phyloP scores from a whole-genome alignment of 2,113 vertebrate species.

The Rhinolophus ferrumequinum region DNA sequence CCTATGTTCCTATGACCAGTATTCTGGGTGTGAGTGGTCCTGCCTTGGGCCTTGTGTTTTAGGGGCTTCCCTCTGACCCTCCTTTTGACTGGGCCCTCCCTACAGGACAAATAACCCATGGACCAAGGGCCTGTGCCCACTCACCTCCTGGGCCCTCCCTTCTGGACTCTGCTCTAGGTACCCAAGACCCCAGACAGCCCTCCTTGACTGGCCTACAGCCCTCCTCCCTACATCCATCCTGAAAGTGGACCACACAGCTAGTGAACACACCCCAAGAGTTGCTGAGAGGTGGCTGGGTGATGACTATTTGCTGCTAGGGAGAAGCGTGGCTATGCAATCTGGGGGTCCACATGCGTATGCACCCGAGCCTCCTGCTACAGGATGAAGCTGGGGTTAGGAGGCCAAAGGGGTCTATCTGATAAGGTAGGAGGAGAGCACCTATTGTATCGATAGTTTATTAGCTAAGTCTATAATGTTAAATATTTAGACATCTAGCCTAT shows the following conservation, averaged over 20 bases:
- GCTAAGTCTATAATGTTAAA: background rate
- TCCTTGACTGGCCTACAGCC: background rate
- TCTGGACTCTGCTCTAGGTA: background rate
- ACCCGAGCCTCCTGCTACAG: background rate
- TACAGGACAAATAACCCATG: background rate
- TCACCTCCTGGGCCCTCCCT: background rate
- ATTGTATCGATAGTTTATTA: background rate
- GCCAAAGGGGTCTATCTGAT: background rate
- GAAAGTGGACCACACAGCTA: background rate
- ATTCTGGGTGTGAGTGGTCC: background rate
- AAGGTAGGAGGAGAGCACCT: background rate
- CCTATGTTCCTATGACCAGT: background rate
- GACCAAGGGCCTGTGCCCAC: background rate
- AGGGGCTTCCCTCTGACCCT: background rate
- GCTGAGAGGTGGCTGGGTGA: too few species aligned
- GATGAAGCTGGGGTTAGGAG: background rate
- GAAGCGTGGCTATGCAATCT: background rate
- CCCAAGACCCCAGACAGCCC: background rate
- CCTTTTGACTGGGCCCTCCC: background rate
- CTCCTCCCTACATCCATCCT: background rate
- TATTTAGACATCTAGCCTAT: background rate
- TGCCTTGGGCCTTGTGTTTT: background rate
- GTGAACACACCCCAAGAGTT: background rate
- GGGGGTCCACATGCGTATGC: too few species aligned
- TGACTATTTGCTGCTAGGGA: background rate